Evolutionary conservation across 2,113 vertebrate species (phyloP).

Genomic region (Grantiella picta): DNA sequence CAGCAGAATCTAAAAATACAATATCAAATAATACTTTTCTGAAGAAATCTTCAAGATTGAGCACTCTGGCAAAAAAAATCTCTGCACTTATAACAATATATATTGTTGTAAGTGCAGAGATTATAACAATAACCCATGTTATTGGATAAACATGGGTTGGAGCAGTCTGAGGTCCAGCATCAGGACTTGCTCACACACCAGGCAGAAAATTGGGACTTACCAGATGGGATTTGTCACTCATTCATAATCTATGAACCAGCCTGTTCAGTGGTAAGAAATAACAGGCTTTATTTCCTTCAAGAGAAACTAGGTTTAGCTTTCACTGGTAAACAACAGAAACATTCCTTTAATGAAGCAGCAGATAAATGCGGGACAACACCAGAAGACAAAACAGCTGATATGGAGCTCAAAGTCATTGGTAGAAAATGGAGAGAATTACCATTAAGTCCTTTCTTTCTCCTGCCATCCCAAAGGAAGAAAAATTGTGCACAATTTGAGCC

Average conservation of each 20-base stretch:
- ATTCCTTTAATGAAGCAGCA: not conserved
- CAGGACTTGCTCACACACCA: not conserved
- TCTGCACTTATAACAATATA: too few relatives aligned
- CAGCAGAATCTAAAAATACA: not conserved
- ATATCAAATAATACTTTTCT: not conserved
- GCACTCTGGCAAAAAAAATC: not conserved
- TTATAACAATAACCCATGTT: too few relatives aligned
- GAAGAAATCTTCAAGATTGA: not conserved
- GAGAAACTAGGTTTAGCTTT: not conserved
- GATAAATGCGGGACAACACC: not conserved
- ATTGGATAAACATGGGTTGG: not conserved
- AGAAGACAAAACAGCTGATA: not conserved
- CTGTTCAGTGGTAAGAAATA: not conserved
- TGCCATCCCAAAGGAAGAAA: not conserved
- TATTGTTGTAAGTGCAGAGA: too few relatives aligned
- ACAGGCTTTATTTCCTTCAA: not conserved
- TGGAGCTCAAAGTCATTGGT: not conserved
- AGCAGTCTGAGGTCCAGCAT: rapidly evolving
- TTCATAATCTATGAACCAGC: not conserved
- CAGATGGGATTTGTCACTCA: not conserved
- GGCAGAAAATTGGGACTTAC: not conserved
- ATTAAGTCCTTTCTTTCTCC: not conserved
- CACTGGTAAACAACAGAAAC: not conserved
- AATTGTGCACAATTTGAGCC: not conserved
- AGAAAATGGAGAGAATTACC: not conserved